Percentiles rank a stretch among this genome's conserved stretches.
These are phyloP conservation scores for Nymphalis urticae DNA, from an alignment of 2,888 invertebrate species.

Conservation along the genomic window DNA sequence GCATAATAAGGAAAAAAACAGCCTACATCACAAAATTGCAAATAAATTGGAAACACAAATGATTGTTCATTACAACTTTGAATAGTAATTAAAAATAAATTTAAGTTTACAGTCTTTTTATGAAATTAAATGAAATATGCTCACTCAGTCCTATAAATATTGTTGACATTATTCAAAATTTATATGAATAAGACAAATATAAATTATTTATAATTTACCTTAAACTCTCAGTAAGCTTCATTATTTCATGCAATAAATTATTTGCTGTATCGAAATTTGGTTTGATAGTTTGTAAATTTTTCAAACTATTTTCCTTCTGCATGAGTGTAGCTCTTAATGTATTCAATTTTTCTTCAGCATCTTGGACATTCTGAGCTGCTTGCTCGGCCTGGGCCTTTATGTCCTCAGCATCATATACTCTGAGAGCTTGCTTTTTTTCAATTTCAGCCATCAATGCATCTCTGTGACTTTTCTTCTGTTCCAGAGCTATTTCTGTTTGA, in stretches of 20 bases:
- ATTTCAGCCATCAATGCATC: slow-evolving; percentile 61
- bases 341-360: slow-evolving; percentile 61
- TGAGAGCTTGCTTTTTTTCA: slow-evolving; percentile 56
- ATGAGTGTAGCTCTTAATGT: slow-evolving; percentile 52
- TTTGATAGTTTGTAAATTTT: slow-evolving; percentile 66
- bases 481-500: slow-evolving; percentile 54
- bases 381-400: slow-evolving; percentile 60
- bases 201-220: slow-evolving; percentile 49
- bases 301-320: slow-evolving; percentile 65
- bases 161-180: not conserved
- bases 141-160: no score
- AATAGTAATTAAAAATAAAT: no score
- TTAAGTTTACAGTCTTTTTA: no score
- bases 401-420: slow-evolving; percentile 71
- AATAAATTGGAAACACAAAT: no score
- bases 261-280: slow-evolving; percentile 64
- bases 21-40: no score
- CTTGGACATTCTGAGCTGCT: slow-evolving; percentile 59
- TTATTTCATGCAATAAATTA: slow-evolving; percentile 62
- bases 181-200: not conserved
- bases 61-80: no score
- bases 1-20: no score
- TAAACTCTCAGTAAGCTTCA: slow-evolving; percentile 56
- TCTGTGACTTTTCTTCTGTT: slow-evolving; percentile 61
- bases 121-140: no score